A percentile compares a stretch with the other conserved stretches of the same genome.
These are phyloP conservation scores for Denticeps clupeoides DNA, from an alignment of 2,797 vertebrate species.

Conservation along the genomic window DNA sequence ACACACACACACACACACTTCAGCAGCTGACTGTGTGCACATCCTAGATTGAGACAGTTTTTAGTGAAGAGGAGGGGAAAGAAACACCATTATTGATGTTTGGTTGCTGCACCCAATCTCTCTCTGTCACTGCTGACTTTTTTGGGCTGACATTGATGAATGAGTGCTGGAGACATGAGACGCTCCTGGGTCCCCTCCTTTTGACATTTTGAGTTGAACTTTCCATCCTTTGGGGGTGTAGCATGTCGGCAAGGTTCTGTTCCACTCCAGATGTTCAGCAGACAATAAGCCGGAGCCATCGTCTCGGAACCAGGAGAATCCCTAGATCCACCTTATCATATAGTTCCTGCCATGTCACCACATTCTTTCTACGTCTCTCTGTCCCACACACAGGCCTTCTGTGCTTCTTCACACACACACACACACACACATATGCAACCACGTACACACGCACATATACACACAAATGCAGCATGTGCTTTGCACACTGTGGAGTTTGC, in stretches of 20 bases:
- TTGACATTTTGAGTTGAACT: slow-evolving; percentile 5
- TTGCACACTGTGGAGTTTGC: too few species aligned
- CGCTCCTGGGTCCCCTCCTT: slow-evolving; percentile 13
- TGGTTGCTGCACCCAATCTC: slow-evolving; percentile 22
- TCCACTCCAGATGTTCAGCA: slow-evolving; percentile 1
- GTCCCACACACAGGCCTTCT: too few species aligned
- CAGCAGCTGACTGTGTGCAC: neutral
- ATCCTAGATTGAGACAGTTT: neutral
- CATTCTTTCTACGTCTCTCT: neutral
- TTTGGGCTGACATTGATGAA: slow-evolving; percentile 56
- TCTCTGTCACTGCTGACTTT: slow-evolving; percentile 41
- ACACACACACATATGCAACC: too few species aligned
- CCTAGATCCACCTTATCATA: slow-evolving; percentile 8
- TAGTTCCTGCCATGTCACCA: slow-evolving; percentile 3
- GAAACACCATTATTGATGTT: slow-evolving; percentile 23
- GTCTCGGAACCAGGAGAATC: slow-evolving; percentile 2
- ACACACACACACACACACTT: slow-evolving; percentile 25
- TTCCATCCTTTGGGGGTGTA: neutral
- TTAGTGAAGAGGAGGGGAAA: neutral
- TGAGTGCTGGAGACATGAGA: slow-evolving; percentile 38
- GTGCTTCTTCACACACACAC: too few species aligned
- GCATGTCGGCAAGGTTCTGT: neutral
- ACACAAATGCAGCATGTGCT: too few species aligned
- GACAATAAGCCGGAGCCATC: slow-evolving; percentile 5
- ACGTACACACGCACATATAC: too few species aligned